phyloP scores from a whole-genome alignment of 1,140 invertebrate species.

The Drosophila nasuta region DNA sequence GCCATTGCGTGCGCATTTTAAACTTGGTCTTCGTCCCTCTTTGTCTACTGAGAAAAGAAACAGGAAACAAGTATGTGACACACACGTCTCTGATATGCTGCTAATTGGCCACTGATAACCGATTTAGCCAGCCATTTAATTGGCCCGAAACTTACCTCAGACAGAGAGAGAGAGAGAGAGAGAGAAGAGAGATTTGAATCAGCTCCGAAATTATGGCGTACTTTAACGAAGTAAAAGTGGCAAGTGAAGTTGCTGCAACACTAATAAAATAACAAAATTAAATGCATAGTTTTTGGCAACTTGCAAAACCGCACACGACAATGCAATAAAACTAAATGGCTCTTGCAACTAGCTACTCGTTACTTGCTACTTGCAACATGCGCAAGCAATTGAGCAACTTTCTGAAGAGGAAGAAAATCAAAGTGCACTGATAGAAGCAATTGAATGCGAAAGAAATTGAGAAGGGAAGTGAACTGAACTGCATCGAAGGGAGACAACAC shows the following conservation, averaged over 20 bases:
- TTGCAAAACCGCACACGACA: slow-evolving; percentile 68
- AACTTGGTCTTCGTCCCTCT: slow-evolving; percentile 9
- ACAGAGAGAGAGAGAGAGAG: too few species aligned
- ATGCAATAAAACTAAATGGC: slow-evolving; percentile 75
- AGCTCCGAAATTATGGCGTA: slow-evolving; percentile 33
- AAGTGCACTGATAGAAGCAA: slow-evolving; percentile 81
- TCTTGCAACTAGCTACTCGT: slow-evolving; percentile 38
- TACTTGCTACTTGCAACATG: slow-evolving; percentile 57
- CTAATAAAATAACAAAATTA: slow-evolving; percentile 50
- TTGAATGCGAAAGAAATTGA: slow-evolving; percentile 47
- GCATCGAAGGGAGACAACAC: background rate
- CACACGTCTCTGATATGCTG: slow-evolving; percentile 23
- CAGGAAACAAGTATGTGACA: background rate
- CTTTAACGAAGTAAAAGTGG: slow-evolving; percentile 53
- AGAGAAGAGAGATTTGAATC: background rate
- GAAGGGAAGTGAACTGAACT: slow-evolving; percentile 3
- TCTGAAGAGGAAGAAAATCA: slow-evolving; percentile 74
- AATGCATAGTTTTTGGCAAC: slow-evolving; percentile 71
- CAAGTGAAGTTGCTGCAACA: slow-evolving; percentile 15
- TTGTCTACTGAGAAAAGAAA: too few species aligned
- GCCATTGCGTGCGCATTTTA: slow-evolving; percentile 24
- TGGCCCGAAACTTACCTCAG: slow-evolving; percentile 5
- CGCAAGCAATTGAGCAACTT: slow-evolving; percentile 79
- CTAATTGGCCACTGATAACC: slow-evolving; percentile 43
- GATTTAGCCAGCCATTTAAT: slow-evolving; percentile 27